Percentiles rank a stretch among this genome's conserved stretches.
phyloP scores from a whole-genome alignment of 2,113 vertebrate species.

The Pelmatolapia mariae region DNA sequence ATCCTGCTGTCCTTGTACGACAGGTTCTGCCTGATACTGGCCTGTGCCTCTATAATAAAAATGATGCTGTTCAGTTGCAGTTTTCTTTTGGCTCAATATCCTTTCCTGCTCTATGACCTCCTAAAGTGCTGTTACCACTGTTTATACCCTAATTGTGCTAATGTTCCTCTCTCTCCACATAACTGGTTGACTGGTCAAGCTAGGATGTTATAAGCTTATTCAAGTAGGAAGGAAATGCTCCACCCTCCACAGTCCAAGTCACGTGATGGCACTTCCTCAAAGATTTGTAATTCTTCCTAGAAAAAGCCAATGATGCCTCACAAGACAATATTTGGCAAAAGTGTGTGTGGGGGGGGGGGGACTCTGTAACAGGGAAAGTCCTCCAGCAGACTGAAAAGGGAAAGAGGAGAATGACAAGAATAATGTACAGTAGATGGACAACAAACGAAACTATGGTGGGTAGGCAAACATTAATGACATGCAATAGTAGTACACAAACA shows the following conservation, averaged over 20 bases:
- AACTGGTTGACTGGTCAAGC: neutral
- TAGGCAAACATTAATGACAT: neutral
- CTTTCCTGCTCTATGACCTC: neutral
- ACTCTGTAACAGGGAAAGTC: neutral
- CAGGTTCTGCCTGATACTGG: neutral
- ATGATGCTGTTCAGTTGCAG: neutral
- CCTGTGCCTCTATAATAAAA: neutral
- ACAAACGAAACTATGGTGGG: neutral
- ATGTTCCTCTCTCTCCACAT: neutral
- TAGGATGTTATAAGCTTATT: neutral
- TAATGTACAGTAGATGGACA: neutral
- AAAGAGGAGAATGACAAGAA: neutral
- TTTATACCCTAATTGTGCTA: rapidly evolving
- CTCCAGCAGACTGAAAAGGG: neutral
- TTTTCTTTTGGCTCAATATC: neutral
- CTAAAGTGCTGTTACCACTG: neutral
- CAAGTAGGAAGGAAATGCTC: neutral
- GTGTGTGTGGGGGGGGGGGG: rapidly evolving
- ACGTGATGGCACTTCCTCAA: neutral
- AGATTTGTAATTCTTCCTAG: neutral
- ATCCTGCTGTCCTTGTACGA: neutral
- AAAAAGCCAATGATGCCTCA: neutral
- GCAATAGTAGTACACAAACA: neutral
- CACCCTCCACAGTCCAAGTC: neutral
- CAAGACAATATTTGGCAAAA: neutral